Percentiles rank a stretch among this genome's conserved stretches.
These are phyloP conservation scores for Heliconius congener DNA, from an alignment of 1,140 invertebrate genomes.

Conservation along the genomic window DNA sequence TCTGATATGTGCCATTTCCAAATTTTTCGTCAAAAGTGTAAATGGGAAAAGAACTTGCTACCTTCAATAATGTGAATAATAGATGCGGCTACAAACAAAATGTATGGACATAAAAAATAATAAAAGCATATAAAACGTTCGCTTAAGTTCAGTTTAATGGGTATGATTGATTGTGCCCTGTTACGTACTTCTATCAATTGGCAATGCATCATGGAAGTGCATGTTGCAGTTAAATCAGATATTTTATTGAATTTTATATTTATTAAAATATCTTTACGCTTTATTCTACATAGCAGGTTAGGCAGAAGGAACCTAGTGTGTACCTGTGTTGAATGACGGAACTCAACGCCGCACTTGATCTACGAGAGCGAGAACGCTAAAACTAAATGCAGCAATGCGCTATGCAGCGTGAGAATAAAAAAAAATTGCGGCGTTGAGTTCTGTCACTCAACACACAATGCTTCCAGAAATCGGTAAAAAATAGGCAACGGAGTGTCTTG, in stretches of 20 bases:
- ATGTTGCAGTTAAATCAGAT: conserved; percentile 7
- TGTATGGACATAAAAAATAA: conserved; percentile 2
- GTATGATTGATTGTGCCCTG: conserved; percentile 11
- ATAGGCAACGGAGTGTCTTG: too few relatives aligned
- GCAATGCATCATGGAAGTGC: conserved; percentile 9
- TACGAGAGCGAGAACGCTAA: neutral
- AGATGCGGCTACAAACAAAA: neutral
- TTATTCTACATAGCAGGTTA: too few relatives aligned
- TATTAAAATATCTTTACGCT: too few relatives aligned
- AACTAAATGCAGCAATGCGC: too few relatives aligned
- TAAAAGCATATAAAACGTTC: conserved; percentile 14
- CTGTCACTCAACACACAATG: too few relatives aligned
- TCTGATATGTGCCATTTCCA: too few relatives aligned
- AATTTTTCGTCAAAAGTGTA: too few relatives aligned
- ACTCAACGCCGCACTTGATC: neutral
- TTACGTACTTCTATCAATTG: conserved; percentile 25
- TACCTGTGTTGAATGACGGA: neutral
- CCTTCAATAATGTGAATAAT: neutral
- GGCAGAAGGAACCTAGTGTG: neutral
- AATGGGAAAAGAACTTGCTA: neutral
- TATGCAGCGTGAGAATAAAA: too few relatives aligned
- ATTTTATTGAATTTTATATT: too few relatives aligned
- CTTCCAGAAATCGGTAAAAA: too few relatives aligned
- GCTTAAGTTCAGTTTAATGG: conserved; percentile 10
- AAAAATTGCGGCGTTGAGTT: too few relatives aligned